Evolutionary conservation across 2,797 vertebrate genomes (phyloP), one percentile per base, ranked within the genome.

Genomic region (Psittacula echo): DNA sequence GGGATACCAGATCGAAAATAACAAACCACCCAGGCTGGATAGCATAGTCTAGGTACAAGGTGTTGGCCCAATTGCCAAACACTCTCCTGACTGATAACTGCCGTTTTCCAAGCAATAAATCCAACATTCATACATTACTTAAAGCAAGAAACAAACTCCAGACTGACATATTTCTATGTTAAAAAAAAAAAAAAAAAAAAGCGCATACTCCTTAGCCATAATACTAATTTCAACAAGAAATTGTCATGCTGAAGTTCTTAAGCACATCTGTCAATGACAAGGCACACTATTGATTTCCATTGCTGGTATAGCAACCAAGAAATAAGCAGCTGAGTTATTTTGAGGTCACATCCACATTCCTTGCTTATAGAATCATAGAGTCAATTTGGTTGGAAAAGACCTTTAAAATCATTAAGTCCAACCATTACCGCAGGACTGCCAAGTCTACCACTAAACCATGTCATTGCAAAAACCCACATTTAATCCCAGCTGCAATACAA

Each of bases 1-100:
- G 88, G 95, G 96, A 92, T 95, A 96, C 93, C 58, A 92, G 78
- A 87, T 48, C 0, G 0, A 90, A 90, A 95, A 78, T 39, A 95
- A 72, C 71, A 89, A 93, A 45, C 84, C 54, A 64, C 44, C 54
- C 73, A 73, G 42, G 61, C 54, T 23, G 70, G 58, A 91, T 53
- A 87, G 72, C 39, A 85, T 81, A 10, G 0, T 32, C 62, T 65
- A 84, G 41, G 87, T 90, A 87, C 66, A 62, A 93, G 75, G 90
- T 81, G 78, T 78, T 78, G 72, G 79, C 76, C 44, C 70, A 66
- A 26, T 12, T 92, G 50, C 32, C 54, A 95, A 95, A 83, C 68
- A 67, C 34, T 78, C 65, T 85, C 72, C 68, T 86, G 56, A 87
- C 72, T 90, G 85, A 56, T 89, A 93, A 84, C 23, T 61, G 4